Evolutionary conservation across 2,797 vertebrate species (phyloP).

Genomic region (Acanthopagrus latus): DNA sequence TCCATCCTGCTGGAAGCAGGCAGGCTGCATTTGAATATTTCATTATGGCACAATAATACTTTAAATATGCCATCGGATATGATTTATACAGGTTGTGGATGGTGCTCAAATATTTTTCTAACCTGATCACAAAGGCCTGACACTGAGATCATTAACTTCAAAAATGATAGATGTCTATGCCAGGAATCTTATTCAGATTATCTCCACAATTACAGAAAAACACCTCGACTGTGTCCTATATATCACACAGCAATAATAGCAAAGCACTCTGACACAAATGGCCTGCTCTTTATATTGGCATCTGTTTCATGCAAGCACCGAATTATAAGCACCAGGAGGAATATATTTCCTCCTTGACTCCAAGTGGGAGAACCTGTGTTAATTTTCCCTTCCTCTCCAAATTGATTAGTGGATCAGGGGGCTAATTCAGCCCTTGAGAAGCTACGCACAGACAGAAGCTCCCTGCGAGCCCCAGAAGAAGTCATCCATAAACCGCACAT

Average conservation of each 20-base stretch:
- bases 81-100: constrained; percentile 68
- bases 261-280: constrained; percentile 43
- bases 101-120: constrained; percentile 57
- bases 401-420: constrained; percentile 81
- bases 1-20: constrained; percentile 53
- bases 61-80: constrained; percentile 65
- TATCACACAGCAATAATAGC: constrained; percentile 53
- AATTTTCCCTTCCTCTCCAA: constrained; percentile 72
- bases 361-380: constrained; percentile 69
- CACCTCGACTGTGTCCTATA: constrained; percentile 19
- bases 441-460: constrained; percentile 70
- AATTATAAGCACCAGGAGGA: constrained; percentile 66
- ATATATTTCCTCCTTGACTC: constrained; percentile 71
- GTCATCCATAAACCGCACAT: constrained; percentile 80
- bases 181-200: constrained; percentile 30
- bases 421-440: constrained; percentile 81
- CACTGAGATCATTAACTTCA: constrained; percentile 49
- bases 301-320: constrained; percentile 56
- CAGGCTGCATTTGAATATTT: constrained; percentile 77
- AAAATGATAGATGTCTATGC: constrained; percentile 28
- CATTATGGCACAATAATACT: constrained; percentile 73
- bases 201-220: constrained; percentile 29
- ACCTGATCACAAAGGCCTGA: constrained; percentile 55
- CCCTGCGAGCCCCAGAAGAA: constrained; percentile 70
- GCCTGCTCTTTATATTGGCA: constrained; percentile 40